Evolutionary conservation across 1,140 invertebrate genomes (phyloP).

Genomic region (Drosophila littoralis): DNA sequence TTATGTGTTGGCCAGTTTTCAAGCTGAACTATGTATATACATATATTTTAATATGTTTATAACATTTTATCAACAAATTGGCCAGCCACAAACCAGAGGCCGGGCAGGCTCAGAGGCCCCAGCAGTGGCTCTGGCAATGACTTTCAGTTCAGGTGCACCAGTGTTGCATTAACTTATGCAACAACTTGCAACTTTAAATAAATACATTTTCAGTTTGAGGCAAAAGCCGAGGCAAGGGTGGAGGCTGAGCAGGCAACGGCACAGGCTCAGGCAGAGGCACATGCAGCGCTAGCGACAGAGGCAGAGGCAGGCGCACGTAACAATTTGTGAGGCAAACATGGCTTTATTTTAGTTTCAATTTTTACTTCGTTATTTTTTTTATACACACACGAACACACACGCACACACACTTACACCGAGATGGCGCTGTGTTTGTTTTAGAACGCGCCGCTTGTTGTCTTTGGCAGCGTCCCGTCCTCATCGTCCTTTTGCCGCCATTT

Average conservation of each 20-base stretch:
- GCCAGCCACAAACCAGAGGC: slow-evolving; percentile 4
- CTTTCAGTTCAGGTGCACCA: slow-evolving; percentile 27
- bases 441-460: slow-evolving; percentile 72
- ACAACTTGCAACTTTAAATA: slow-evolving; percentile 80
- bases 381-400: slow-evolving; percentile 30
- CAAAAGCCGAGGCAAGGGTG: slow-evolving; percentile 24
- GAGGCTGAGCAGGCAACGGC: neutral
- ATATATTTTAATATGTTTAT: slow-evolving; percentile 62
- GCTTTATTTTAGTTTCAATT: slow-evolving; percentile 83
- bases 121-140: slow-evolving; percentile 37
- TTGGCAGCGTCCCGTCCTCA: slow-evolving; percentile 47
- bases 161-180: slow-evolving; percentile 63
- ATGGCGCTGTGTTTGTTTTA: slow-evolving; percentile 65
- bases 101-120: neutral
- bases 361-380: slow-evolving; percentile 80
- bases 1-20: slow-evolving; percentile 27
- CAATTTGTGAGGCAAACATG: slow-evolving; percentile 80
- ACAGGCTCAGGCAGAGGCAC: slow-evolving; percentile 6
- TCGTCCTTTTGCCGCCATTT: slow-evolving; percentile 79
- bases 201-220: slow-evolving; percentile 67
- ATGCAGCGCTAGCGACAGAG: neutral
- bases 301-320: slow-evolving; percentile 51
- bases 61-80: slow-evolving; percentile 64
- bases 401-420: slow-evolving; percentile 15
- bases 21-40: neutral